Evolutionary conservation across 2,797 vertebrate genomes (phyloP).

Genomic region (Pipistrellus nathusii): DNA sequence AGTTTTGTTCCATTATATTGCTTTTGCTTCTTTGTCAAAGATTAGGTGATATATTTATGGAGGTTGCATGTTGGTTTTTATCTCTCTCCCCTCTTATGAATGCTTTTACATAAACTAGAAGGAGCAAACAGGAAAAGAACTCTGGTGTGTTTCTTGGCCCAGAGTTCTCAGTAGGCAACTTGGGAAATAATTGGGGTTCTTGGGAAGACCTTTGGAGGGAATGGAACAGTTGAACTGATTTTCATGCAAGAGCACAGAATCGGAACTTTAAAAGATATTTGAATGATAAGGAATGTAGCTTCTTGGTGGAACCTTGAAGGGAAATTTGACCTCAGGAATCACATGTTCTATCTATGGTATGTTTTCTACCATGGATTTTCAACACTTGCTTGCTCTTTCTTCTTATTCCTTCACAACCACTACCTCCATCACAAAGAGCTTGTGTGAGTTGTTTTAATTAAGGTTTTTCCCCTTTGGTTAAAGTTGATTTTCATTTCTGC

Average conservation of each 20-base stretch:
- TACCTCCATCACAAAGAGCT: background rate
- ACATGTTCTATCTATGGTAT: background rate
- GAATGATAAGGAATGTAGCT: constrained; percentile 11
- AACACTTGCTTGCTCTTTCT: background rate
- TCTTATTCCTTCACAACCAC: background rate
- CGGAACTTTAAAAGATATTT: background rate
- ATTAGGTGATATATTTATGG: background rate
- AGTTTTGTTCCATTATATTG: background rate
- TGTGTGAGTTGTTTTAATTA: background rate
- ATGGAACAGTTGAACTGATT: background rate
- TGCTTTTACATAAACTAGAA: background rate
- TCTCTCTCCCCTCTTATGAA: background rate
- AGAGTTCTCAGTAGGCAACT: background rate
- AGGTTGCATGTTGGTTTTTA: background rate
- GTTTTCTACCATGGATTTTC: background rate
- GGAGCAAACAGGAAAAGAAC: background rate
- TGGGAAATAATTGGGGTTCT: background rate
- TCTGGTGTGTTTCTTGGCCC: background rate
- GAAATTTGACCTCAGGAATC: background rate
- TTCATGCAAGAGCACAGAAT: background rate
- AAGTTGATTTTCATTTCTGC: background rate
- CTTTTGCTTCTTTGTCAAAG: background rate
- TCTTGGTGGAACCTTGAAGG: background rate
- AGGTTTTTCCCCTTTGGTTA: background rate
- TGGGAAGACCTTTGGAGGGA: background rate